Conservation (phyloP, 2,888 invertebrate genomes). For the Yponomeuta malinellus region DNA sequence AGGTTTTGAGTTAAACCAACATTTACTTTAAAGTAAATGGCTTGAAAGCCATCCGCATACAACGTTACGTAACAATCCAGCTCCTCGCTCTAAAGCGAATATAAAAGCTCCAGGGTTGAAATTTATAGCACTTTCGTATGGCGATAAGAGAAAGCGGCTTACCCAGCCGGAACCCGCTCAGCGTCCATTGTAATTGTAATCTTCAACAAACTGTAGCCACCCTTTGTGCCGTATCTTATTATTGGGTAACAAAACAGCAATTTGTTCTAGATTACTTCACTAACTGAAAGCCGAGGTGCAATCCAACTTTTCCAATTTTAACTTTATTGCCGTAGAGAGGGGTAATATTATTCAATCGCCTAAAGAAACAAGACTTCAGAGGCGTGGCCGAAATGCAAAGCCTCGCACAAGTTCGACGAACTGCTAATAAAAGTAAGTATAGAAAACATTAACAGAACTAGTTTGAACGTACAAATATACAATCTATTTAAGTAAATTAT, state of each 20-base stretch:
- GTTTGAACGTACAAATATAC: too few relatives aligned
- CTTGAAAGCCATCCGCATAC: too few relatives aligned
- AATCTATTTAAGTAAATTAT: too few relatives aligned
- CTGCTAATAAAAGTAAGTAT: too few relatives aligned
- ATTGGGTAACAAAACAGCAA: background rate
- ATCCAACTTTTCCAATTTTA: background rate
- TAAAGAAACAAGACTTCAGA: too few relatives aligned
- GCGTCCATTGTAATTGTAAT: background rate
- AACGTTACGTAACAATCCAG: too few relatives aligned
- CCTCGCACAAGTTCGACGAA: too few relatives aligned
- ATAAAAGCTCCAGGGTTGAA: background rate
- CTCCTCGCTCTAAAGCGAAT: background rate
- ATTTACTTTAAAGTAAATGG: too few relatives aligned
- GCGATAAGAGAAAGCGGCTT: conserved; percentile 1
- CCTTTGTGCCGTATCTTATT: background rate
- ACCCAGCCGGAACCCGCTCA: background rate
- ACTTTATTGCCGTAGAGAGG: background rate
- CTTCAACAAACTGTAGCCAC: background rate
- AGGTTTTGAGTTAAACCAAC: too few relatives aligned
- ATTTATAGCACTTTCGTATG: background rate
- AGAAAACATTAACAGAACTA: too few relatives aligned
- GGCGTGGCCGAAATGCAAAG: too few relatives aligned
- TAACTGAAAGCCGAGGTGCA: conserved; percentile 2
- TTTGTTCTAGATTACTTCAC: background rate
- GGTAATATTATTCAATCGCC: background rate